A percentile compares a stretch with the other conserved stretches of the same genome.
Evolutionary conservation across 2,888 invertebrate species (phyloP).

Genomic region (Coelopa pilipes): DNA sequence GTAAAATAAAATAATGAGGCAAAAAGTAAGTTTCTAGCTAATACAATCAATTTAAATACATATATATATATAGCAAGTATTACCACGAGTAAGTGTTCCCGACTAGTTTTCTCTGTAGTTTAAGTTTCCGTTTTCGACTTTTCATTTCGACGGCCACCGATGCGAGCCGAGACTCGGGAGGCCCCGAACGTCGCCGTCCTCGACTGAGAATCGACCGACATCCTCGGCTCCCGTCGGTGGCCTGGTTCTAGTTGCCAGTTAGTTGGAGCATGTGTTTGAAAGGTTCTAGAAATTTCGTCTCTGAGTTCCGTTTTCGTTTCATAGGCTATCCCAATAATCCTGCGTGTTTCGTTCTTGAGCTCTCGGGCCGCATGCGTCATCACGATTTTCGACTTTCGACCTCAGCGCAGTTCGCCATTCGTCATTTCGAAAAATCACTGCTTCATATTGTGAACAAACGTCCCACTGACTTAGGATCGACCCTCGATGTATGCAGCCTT

Average conservation of each 20-base stretch:
- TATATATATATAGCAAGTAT: neutral
- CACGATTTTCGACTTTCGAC: neutral
- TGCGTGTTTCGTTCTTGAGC: slow-evolving; percentile 1
- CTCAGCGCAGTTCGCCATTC: no score
- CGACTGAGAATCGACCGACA: no score
- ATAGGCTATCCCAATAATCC: slow-evolving; percentile 3
- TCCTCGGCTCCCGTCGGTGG: neutral
- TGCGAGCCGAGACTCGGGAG: neutral
- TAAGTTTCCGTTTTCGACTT: neutral
- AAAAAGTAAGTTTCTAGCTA: slow-evolving; percentile 41
- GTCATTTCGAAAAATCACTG: no score
- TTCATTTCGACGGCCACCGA: slow-evolving; percentile 1
- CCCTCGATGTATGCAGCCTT: no score
- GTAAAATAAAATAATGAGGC: slow-evolving; percentile 33
- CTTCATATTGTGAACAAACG: no score
- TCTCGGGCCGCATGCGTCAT: slow-evolving; percentile 16
- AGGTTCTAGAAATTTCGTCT: slow-evolving; percentile 13
- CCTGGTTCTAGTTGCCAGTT: slow-evolving; percentile 11
- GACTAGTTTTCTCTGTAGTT: neutral
- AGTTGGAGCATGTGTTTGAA: slow-evolving; percentile 28
- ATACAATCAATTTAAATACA: no score
- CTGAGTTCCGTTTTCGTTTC: neutral
- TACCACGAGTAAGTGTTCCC: slow-evolving; percentile 21
- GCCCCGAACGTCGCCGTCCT: neutral
- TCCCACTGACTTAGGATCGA: no score